Percentiles rank a stretch among this genome's conserved stretches.
Evolutionary conservation across 2,888 invertebrate genomes (phyloP).

Genomic region (Diachrysia chrysitis): DNA sequence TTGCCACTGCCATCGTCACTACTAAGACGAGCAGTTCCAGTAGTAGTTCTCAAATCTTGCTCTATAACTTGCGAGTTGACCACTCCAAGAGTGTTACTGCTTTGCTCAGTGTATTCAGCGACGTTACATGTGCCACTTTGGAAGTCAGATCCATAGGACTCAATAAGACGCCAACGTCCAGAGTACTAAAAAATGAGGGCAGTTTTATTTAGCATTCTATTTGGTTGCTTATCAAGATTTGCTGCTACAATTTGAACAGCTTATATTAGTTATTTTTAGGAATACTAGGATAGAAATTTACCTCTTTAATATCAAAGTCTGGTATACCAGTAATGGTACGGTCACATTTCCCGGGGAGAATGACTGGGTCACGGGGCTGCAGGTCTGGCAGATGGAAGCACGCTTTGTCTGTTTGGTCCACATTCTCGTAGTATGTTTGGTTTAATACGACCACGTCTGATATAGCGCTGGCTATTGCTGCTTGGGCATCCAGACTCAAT

Average conservation of each 20-base stretch:
- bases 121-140: slow-evolving; percentile 90
- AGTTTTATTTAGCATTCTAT: neutral
- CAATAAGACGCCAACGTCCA: slow-evolving; percentile 89
- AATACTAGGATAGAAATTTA: neutral
- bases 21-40: slow-evolving; percentile 82
- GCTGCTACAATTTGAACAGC: neutral
- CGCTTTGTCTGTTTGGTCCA: slow-evolving; percentile 66
- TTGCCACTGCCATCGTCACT: slow-evolving; percentile 84
- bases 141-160: slow-evolving; percentile 89
- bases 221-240: neutral
- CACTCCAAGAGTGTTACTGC: slow-evolving; percentile 62
- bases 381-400: slow-evolving; percentile 76
- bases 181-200: slow-evolving; percentile 62
- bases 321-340: slow-evolving; percentile 65
- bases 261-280: neutral
- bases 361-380: slow-evolving; percentile 63
- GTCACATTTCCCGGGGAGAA: slow-evolving; percentile 74
- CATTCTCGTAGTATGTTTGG: slow-evolving; percentile 67
- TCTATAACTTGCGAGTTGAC: slow-evolving; percentile 75
- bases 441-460: slow-evolving; percentile 65
- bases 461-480: slow-evolving; percentile 66
- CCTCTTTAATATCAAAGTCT: slow-evolving; percentile 62
- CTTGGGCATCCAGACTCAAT: slow-evolving; percentile 57
- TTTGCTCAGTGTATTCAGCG: slow-evolving; percentile 83
- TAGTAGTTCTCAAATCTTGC: slow-evolving; percentile 81